phyloP scores from a whole-genome alignment of 2,113 vertebrate species.

The Megaceryle maxima region DNA sequence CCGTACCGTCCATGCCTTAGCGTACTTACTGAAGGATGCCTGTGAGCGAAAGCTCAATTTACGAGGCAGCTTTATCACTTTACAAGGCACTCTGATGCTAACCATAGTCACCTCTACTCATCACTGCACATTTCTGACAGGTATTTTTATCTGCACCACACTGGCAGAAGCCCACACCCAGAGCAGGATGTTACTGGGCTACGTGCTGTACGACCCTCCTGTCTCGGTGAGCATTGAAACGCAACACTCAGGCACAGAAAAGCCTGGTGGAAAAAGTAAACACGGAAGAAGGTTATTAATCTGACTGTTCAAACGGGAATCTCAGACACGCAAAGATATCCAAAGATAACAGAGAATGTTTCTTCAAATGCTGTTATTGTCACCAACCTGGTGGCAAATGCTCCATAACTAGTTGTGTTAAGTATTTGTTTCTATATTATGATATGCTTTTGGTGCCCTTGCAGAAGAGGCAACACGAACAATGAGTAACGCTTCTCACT shows the following conservation, averaged over 20 bases:
- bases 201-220: neutral
- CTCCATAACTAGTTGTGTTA: neutral
- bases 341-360: neutral
- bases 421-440: neutral
- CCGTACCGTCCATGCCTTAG: neutral
- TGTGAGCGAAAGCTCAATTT: neutral
- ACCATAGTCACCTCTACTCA: neutral
- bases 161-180: accelerated
- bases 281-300: neutral
- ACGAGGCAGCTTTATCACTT: neutral
- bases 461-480: neutral
- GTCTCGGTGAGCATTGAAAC: neutral
- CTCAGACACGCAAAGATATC: neutral
- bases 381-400: neutral
- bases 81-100: no score
- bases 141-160: neutral
- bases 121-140: neutral
- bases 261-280: neutral
- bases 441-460: neutral
- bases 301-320: neutral
- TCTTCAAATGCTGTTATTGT: neutral
- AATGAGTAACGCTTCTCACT: no score
- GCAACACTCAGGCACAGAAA: neutral
- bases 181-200: no score
- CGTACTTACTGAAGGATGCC: no score